phyloP scores from a whole-genome alignment of 2,797 vertebrate genomes.

The Delichon dasypus region DNA sequence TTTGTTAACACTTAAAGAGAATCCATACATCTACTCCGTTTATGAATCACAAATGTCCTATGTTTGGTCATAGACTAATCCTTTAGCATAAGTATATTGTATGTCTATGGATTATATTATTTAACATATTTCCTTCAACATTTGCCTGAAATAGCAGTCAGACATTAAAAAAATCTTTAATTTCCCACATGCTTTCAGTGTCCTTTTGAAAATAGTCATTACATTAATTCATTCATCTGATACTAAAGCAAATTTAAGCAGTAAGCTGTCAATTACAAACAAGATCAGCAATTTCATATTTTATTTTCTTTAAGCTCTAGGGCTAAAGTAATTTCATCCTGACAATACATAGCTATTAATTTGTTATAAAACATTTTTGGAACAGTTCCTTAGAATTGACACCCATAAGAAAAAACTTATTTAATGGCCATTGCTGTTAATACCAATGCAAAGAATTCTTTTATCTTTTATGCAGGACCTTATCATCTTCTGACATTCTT shows the following conservation, averaged over 20 bases:
- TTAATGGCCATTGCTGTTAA: neutral
- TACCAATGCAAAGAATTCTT: neutral
- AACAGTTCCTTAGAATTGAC: neutral
- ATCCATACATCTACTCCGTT: neutral
- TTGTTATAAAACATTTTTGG: neutral
- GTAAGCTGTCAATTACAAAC: neutral
- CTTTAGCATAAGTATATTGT: neutral
- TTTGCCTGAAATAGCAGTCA: neutral
- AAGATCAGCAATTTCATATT: neutral
- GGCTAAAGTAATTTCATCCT: neutral
- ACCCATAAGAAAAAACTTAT: neutral
- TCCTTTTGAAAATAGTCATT: neutral
- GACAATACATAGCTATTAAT: neutral
- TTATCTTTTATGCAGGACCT: neutral
- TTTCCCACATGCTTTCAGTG: neutral
- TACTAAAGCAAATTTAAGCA: neutral
- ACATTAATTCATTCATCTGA: neutral
- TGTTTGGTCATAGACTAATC: neutral
- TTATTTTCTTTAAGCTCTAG: neutral
- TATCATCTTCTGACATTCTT: neutral
- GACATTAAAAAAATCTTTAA: neutral
- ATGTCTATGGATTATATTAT: neutral
- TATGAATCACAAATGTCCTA: neutral
- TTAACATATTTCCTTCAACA: neutral
- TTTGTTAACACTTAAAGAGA: neutral